Conservation (phyloP, 2,113 vertebrate genomes). For the Hepsetus odoe region DNA sequence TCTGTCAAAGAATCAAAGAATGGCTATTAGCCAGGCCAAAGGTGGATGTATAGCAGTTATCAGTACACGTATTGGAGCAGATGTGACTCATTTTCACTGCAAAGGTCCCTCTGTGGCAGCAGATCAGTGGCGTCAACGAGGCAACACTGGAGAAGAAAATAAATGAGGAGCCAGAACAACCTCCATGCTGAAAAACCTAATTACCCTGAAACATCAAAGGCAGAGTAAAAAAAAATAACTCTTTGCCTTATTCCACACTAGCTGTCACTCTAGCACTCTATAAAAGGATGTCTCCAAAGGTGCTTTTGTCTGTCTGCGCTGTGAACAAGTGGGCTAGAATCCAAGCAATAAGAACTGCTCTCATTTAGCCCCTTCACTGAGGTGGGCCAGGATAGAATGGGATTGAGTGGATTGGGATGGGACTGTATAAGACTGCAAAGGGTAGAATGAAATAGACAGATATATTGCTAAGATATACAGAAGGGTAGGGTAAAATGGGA, state of each 20-base stretch:
- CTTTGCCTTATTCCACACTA: background rate
- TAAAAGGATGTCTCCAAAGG: conserved; percentile 23
- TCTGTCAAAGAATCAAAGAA: background rate
- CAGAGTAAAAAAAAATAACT: background rate
- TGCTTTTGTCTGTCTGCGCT: conserved; percentile 29
- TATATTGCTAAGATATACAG: too few relatives aligned
- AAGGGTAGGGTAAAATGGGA: too few relatives aligned
- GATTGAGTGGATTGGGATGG: background rate
- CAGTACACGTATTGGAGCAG: conserved; percentile 37
- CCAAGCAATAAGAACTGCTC: background rate
- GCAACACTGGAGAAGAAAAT: conserved; percentile 36
- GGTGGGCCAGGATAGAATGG: background rate
- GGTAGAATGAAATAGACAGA: too few relatives aligned
- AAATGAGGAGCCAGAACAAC: conserved; percentile 3
- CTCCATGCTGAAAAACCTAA: conserved; percentile 17
- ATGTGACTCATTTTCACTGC: conserved; percentile 40
- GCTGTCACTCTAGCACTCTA: background rate
- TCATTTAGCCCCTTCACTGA: background rate
- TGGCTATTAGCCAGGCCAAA: too few relatives aligned
- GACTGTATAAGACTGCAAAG: background rate
- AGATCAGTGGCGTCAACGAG: conserved; percentile 16
- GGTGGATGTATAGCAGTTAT: conserved; percentile 30
- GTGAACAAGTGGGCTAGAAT: conserved; percentile 13
- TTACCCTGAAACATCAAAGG: conserved; percentile 33
- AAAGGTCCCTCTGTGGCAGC: conserved; percentile 19